Conservation (phyloP, 2,113 vertebrate genomes). For the Sisor rabdophorus region DNA sequence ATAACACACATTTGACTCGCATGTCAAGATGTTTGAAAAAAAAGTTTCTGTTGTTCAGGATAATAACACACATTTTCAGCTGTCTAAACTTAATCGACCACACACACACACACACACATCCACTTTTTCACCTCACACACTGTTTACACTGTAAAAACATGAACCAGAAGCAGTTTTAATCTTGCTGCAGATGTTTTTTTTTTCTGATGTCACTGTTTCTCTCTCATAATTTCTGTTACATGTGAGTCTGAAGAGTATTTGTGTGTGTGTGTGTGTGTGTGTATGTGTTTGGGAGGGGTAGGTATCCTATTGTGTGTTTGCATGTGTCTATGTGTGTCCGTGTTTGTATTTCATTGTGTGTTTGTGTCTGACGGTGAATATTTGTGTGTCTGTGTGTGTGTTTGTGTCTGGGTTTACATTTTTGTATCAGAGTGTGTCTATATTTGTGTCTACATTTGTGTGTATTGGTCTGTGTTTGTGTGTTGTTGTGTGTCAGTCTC, state of each 20-base stretch:
- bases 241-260: background rate
- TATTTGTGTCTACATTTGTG: background rate
- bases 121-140: conserved; percentile 22
- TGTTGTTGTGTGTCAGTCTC: background rate
- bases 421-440: background rate
- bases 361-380: background rate
- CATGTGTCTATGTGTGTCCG: background rate
- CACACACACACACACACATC: conserved; percentile 4
- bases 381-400: too few relatives aligned
- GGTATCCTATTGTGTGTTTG: background rate
- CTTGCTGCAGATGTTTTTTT: background rate
- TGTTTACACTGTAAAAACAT: conserved; percentile 41
- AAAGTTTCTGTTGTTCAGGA: conserved; percentile 4
- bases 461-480: background rate
- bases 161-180: conserved; percentile 1
- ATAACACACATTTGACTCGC: background rate
- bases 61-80: conserved; percentile 1
- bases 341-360: background rate
- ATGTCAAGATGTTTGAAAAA: background rate
- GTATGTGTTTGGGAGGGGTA: background rate
- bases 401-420: too few relatives aligned
- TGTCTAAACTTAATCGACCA: conserved; percentile 13
- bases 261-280: conserved; percentile 2
- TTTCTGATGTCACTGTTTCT: background rate
- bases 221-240: background rate